phyloP scores from a whole-genome alignment of 2,113 vertebrate species.

The Forbesichthys agassizii region DNA sequence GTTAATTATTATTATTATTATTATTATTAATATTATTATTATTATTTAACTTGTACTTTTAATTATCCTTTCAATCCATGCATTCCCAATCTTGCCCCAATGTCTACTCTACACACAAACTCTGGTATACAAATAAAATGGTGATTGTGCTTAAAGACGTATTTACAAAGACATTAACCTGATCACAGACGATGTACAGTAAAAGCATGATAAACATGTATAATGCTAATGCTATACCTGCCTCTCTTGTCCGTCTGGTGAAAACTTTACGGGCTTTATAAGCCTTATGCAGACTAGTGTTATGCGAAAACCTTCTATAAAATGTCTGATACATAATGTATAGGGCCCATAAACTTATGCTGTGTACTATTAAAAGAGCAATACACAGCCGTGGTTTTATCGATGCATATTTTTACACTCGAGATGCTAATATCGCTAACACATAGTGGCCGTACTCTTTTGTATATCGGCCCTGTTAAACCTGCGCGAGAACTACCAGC shows the following conservation, averaged over 20 bases:
- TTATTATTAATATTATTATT: too few species aligned
- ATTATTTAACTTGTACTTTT: too few species aligned
- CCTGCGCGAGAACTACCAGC: conserved; percentile 39
- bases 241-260: conserved; percentile 10
- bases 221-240: too few species aligned
- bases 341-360: conserved; percentile 53
- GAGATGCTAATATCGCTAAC: conserved; percentile 11
- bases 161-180: too few species aligned
- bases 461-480: conserved; percentile 36
- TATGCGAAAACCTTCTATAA: conserved; percentile 61
- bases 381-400: conserved; percentile 61
- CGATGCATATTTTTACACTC: conserved; percentile 52
- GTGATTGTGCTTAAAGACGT: too few species aligned
- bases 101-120: too few species aligned
- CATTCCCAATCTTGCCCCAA: too few species aligned
- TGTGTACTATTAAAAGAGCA: conserved; percentile 56
- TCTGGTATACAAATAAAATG: too few species aligned
- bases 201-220: too few species aligned
- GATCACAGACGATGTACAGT: too few species aligned
- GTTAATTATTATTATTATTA: too few species aligned
- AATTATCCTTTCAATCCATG: too few species aligned
- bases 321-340: conserved; percentile 62
- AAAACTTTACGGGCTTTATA: conserved; percentile 59
- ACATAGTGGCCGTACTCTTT: conserved; percentile 42
- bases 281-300: conserved; percentile 41